Conservation (phyloP, 1,140 invertebrate species). For the Plectus sambesii region DNA sequence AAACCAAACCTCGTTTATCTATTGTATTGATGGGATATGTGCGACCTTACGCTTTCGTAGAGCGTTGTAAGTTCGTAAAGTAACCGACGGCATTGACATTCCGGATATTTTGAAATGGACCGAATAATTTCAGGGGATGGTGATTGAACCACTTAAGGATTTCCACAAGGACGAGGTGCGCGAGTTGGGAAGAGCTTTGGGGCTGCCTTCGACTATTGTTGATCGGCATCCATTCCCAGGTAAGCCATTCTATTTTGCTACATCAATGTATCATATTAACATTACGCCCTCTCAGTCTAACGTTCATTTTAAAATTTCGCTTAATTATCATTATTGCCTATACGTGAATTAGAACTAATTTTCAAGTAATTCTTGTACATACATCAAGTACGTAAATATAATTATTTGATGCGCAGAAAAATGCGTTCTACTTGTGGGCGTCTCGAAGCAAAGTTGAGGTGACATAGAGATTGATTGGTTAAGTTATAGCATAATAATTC, state of each 20-base stretch:
- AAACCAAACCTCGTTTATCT: too few species aligned
- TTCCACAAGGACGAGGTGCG: constrained; percentile 98
- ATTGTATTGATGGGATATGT: too few species aligned
- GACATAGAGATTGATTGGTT: too few species aligned
- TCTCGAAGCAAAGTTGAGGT: too few species aligned
- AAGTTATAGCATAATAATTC: too few species aligned
- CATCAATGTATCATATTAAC: neutral
- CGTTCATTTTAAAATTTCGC: neutral
- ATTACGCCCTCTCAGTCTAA: neutral
- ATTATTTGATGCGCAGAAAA: too few species aligned
- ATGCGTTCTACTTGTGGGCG: too few species aligned
- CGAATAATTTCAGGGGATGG: constrained; percentile 58
- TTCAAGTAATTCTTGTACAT: too few species aligned
- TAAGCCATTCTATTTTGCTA: too few species aligned
- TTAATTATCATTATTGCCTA: too few species aligned
- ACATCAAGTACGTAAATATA: too few species aligned
- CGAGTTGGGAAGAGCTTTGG: constrained; percentile 67
- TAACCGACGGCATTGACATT: neutral
- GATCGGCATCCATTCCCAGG: constrained; percentile 93
- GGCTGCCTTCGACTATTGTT: constrained; percentile 70
- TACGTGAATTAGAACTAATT: neutral
- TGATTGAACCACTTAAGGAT: constrained; percentile 94
- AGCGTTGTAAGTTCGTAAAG: neutral
- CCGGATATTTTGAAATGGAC: too few species aligned
- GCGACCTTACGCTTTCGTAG: neutral